Percentiles rank a stretch among this genome's conserved stretches.
Conservation (phyloP, 2,888 invertebrate species). For the Ditylenchus weischeri region DNA sequence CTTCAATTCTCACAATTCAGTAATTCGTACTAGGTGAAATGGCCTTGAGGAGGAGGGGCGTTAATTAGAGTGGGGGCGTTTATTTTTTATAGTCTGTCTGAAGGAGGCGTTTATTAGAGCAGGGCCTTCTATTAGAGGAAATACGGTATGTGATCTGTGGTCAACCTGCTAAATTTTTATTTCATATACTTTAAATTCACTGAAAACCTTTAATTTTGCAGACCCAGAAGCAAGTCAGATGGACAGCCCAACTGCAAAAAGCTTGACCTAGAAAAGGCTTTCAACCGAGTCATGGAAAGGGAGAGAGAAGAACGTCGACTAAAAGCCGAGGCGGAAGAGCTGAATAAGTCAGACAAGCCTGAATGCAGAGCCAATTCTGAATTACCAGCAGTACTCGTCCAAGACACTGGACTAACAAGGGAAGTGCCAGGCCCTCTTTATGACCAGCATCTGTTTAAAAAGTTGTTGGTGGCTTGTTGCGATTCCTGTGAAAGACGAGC, state of each 20-base stretch:
- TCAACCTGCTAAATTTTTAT: no score
- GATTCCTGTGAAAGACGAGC: conserved; percentile 55
- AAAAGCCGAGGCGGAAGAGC: not conserved
- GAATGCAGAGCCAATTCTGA: no score
- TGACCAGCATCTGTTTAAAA: conserved; percentile 34
- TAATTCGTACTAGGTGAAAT: no score
- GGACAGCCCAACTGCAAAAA: conserved; percentile 33
- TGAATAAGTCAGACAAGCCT: no score
- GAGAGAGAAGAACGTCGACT: conserved; percentile 26
- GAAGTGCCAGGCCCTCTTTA: not conserved
- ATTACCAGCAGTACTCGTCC: not conserved
- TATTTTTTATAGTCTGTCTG: no score
- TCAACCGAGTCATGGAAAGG: conserved; percentile 40
- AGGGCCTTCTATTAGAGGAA: no score
- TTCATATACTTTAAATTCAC: no score
- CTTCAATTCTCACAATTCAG: no score
- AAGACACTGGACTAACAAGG: not conserved
- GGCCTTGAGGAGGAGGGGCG: no score
- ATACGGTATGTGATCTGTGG: no score
- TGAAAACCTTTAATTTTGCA: conserved; percentile 8
- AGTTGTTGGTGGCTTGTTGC: conserved; percentile 54
- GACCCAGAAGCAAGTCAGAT: conserved; percentile 37
- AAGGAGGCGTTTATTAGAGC: no score
- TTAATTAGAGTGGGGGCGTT: no score
- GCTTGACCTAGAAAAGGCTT: conserved; percentile 35